These are phyloP conservation scores for Todiramphus chloris DNA, from an alignment of 2,113 vertebrate species.

Conservation along the genomic window DNA sequence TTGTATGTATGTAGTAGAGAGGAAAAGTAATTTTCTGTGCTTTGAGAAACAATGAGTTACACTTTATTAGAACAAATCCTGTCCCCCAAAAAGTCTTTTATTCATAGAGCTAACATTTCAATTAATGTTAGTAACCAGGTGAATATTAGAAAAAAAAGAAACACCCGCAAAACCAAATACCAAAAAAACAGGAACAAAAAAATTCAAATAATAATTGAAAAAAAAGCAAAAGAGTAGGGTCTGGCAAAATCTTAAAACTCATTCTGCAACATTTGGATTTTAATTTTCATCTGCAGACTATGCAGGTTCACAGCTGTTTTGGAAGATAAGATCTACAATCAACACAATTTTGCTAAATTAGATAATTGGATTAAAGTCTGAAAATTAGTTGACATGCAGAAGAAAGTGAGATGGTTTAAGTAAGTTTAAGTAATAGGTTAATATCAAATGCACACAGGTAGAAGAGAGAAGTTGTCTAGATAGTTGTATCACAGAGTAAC, in stretches of 20 bases:
- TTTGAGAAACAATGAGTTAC: not conserved
- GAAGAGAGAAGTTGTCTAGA: not conserved
- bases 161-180: not conserved
- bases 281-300: not conserved
- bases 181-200: not conserved
- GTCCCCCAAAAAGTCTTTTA: fast-evolving
- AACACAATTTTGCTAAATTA: not conserved
- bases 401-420: not conserved
- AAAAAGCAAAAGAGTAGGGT: not conserved
- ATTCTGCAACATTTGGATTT: not conserved
- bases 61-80: not conserved
- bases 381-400: not conserved
- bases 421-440: not conserved
- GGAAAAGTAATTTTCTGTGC: not conserved
- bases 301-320: not conserved
- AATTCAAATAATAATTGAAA: not conserved
- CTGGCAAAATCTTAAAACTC: not conserved
- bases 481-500: not conserved
- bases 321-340: not conserved
- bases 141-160: not conserved
- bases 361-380: not conserved
- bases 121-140: not conserved
- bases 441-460: not conserved
- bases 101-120: not conserved
- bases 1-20: not conserved